Base-by-base conservation (phyloP, 1,140 invertebrate genomes). In the Diorhabda sublineata region DNA sequence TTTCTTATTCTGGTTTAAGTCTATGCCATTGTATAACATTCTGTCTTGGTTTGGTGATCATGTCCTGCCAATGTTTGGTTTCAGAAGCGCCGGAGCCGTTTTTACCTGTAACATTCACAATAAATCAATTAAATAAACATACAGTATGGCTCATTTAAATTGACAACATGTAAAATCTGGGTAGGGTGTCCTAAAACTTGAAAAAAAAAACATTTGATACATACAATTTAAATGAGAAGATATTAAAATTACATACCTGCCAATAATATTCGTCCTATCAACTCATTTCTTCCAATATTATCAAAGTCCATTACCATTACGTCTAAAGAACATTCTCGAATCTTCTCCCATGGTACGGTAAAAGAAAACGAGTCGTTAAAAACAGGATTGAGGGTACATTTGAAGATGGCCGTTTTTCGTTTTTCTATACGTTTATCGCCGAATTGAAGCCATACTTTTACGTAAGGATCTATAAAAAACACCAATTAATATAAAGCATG, bases 281-380 rank as follows among this genome's bases (percentile, higher is more conserved):
- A 86, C 81, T 98, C 95, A 77, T 97, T 96, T 60, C 94, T 83
- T 42, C 94, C 94, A 68, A 97, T 95, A 78, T 96, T 96, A 81
- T 97, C 94, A 79, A 95, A 95, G 81, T 97, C 95, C 92, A 97
- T 96, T 41, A 97, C 94, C 84, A 95, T 93, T 2, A 97, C 91
- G 77, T 95, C 92, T 42, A 96, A 85, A 9, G 93, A 95, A 75
- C 94, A 96, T 80, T 97, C 94, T 56, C 94, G 84, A 67, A 96
- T 96, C 80, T 97, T 95, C 82, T 97, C 95, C 93, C 93, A 95
- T 2, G 95, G 94, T 45, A 96, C 93, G 77, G 93, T 93, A 84
- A 96, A 97, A 43, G 91, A 91, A 82, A 97, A 97, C 4, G 91
- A 90, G 80, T 97, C 94, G 83, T 97, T 96, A 85, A 97, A 98